Percentiles rank a stretch among this genome's conserved stretches.
Conservation (phyloP, 1,140 invertebrate genomes). For the Drosophila mojavensis region DNA sequence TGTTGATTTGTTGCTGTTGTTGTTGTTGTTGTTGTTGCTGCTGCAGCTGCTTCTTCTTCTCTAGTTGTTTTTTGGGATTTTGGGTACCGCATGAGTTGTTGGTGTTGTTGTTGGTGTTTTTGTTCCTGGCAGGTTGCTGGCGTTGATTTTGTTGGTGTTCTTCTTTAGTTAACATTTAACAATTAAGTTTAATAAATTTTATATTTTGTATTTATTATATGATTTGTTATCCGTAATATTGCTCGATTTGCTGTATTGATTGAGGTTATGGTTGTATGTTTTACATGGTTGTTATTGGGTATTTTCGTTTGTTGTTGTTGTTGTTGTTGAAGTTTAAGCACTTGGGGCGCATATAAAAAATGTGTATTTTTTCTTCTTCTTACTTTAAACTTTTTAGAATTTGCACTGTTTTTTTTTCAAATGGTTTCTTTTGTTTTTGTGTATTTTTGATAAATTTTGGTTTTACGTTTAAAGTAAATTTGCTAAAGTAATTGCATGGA, state of each 20-base stretch:
- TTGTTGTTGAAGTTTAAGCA: slow-evolving; percentile 61
- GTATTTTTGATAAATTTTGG: slow-evolving; percentile 27
- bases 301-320: slow-evolving; percentile 23
- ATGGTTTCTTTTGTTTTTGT: slow-evolving; percentile 13
- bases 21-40: slow-evolving; percentile 10
- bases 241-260: slow-evolving; percentile 73
- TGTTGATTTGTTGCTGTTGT: slow-evolving; percentile 7
- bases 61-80: slow-evolving; percentile 20
- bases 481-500: slow-evolving; percentile 77
- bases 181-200: slow-evolving; percentile 46
- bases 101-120: slow-evolving; percentile 10
- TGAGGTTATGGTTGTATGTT: slow-evolving; percentile 73
- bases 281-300: slow-evolving; percentile 6
- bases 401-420: slow-evolving; percentile 64
- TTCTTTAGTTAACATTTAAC: slow-evolving; percentile 69
- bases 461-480: slow-evolving; percentile 62
- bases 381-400: slow-evolving; percentile 45
- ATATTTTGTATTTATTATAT: not conserved
- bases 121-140: slow-evolving; percentile 71
- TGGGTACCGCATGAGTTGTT: slow-evolving; percentile 62
- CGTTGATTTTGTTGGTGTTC: slow-evolving; percentile 50
- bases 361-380: slow-evolving; percentile 34
- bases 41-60: not conserved
- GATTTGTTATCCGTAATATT: slow-evolving; percentile 61
- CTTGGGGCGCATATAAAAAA: slow-evolving; percentile 73